Base-by-base conservation (phyloP, 2,888 invertebrate genomes). In the Ryuthela nishihirai region DNA sequence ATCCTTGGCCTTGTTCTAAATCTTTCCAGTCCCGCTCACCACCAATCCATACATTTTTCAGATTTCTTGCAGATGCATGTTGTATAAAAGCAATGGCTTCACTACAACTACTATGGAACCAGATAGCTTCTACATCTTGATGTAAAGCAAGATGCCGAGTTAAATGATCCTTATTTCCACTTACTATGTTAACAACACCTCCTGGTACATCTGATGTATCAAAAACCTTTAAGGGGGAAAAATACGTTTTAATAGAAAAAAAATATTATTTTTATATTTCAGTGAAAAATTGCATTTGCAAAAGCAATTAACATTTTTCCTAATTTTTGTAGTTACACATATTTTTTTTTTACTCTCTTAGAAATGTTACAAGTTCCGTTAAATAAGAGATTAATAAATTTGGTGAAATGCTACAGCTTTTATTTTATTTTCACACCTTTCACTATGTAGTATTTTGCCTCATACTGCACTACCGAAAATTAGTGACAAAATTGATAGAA, bases 191-290 rank as follows among this genome's bases (percentile, higher is more conserved):
- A 26, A 77, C 70, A 23, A 76, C 75, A 17, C 76, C 76, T 10
- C 69, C 74, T 25, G 76, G 77, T 42, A 77, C 62, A 64, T 76
- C 76, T 3, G 76, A 76, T 1, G 75, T 75, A 53, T 75, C 75
- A 66, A 76, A 72, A 24, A 76, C 68, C 75, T 76, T 65, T n/a
- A 64, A 58, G 40, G 46, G 21, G 41, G 41, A 45, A 38, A 52
- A 0, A 35, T 24, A 42, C 17, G 4, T 12, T 32, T 44, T n/a
- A n/a, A n/a, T n/a, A n/a, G n/a, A n/a, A n/a, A n/a, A 6, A 6
- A 47, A 35, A 46, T 9, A 17, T 24, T 5, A 21, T 7, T 15
- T 21, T 39, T 39, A 15, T 7, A 39, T 21, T 15, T 21, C 17
- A 17, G 2, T 3, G 21, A n/a, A 23, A 42, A 23, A 25, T 12